Percentiles rank a stretch among this genome's conserved stretches.
Conservation (phyloP, 1,140 invertebrate species). For the Aphelenchoides besseyi region DNA sequence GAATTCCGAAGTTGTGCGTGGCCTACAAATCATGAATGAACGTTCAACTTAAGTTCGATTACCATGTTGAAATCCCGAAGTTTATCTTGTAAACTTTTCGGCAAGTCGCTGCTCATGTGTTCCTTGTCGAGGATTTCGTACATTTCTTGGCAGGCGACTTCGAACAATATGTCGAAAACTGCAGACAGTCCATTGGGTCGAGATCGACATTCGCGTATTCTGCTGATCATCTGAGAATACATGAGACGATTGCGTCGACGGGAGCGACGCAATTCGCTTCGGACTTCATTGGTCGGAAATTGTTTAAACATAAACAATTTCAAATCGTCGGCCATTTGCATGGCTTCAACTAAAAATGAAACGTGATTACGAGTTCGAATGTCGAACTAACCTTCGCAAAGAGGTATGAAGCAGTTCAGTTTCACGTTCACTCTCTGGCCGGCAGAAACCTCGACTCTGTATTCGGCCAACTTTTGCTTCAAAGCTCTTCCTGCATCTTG, state of each 20-base stretch:
- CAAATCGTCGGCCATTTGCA: neutral
- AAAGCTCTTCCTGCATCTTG: neutral
- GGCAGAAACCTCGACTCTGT: neutral
- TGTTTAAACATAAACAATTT: neutral
- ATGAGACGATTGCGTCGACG: neutral
- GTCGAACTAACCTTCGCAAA: neutral
- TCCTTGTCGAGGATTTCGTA: neutral
- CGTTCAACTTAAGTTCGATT: neutral
- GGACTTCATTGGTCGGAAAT: neutral
- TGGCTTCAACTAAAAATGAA: neutral
- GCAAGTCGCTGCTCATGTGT: neutral
- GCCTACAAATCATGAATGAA: neutral
- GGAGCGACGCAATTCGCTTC: neutral
- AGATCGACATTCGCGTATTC: neutral
- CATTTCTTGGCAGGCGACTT: neutral
- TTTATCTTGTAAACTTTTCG: neutral
- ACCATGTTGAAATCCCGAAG: slow-evolving; percentile 5
- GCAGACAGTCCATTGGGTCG: neutral
- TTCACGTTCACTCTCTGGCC: neutral
- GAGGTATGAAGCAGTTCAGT: neutral
- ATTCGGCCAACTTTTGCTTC: neutral
- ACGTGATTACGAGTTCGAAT: neutral
- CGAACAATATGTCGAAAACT: neutral
- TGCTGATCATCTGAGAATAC: no score
- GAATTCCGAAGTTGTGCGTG: neutral